Percentiles rank a stretch among this genome's conserved stretches.
These are phyloP conservation scores for Neoarius graeffei DNA, from an alignment of 2,113 vertebrate genomes.

Conservation along the genomic window DNA sequence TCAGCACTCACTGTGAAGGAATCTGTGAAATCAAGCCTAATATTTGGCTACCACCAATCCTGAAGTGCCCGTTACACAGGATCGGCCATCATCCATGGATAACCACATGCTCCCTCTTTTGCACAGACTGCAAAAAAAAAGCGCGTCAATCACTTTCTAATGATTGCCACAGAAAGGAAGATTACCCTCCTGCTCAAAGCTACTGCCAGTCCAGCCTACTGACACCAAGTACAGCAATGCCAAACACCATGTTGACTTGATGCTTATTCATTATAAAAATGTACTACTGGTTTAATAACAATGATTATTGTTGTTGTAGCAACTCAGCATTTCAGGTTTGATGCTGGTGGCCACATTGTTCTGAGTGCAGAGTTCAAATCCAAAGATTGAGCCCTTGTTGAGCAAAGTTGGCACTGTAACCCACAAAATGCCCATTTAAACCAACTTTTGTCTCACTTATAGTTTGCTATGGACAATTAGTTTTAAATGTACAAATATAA, in stretches of 20 bases:
- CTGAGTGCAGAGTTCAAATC: neutral
- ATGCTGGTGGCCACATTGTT: neutral
- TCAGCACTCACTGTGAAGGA: neutral
- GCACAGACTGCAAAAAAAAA: neutral
- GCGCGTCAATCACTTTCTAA: neutral
- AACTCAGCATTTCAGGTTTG: neutral
- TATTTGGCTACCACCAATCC: neutral
- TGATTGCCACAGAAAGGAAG: neutral
- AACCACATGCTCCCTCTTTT: neutral
- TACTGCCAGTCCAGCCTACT: too few species aligned
- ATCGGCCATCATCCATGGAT: neutral
- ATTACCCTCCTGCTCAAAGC: neutral
- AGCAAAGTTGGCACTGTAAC: neutral
- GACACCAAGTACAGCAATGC: neutral
- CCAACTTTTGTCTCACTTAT: neutral
- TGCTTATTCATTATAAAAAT: neutral
- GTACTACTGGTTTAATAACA: neutral
- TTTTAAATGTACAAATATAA: neutral
- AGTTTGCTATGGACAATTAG: neutral
- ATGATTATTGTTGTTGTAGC: neutral
- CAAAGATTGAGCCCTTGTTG: neutral
- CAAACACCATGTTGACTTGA: neutral
- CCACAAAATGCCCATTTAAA: neutral
- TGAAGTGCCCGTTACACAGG: neutral
- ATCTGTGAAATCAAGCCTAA: neutral